Evolutionary conservation across 2,888 invertebrate species (phyloP).

Genomic region (Protonemura montana): DNA sequence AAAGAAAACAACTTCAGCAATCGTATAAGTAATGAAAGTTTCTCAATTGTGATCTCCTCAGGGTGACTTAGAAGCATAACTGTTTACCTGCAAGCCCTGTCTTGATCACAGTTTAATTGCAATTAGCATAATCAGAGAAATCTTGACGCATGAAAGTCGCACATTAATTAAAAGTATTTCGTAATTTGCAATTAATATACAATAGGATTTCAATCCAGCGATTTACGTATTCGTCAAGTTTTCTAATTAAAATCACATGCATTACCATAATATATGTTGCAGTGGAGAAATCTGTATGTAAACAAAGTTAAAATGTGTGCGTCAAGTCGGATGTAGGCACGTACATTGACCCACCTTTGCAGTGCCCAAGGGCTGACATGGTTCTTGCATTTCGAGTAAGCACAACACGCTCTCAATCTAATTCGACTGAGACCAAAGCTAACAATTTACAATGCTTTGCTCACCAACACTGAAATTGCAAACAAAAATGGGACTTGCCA

Average conservation of each 20-base stretch:
- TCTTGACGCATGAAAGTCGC: background rate
- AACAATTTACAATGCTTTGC: background rate
- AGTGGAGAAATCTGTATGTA: background rate
- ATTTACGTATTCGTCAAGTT: background rate
- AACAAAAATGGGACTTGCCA: background rate
- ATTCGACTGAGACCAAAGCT: background rate
- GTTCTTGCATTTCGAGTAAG: background rate
- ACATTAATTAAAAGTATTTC: background rate
- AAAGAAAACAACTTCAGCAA: background rate
- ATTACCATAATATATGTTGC: background rate
- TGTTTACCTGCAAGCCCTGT: background rate
- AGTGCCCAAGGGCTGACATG: background rate
- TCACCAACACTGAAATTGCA: background rate
- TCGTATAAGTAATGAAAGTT: background rate
- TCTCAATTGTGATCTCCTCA: background rate
- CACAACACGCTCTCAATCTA: background rate
- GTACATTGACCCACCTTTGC: background rate
- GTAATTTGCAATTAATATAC: background rate
- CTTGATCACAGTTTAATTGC: background rate
- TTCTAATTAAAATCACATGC: background rate
- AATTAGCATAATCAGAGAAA: slow-evolving; percentile 12
- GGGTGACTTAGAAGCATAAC: background rate
- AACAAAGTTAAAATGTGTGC: background rate
- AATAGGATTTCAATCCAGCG: background rate
- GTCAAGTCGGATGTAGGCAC: background rate